Conservation (phyloP, 2,113 vertebrate species). For the Lycocorax pyrrhopterus region DNA sequence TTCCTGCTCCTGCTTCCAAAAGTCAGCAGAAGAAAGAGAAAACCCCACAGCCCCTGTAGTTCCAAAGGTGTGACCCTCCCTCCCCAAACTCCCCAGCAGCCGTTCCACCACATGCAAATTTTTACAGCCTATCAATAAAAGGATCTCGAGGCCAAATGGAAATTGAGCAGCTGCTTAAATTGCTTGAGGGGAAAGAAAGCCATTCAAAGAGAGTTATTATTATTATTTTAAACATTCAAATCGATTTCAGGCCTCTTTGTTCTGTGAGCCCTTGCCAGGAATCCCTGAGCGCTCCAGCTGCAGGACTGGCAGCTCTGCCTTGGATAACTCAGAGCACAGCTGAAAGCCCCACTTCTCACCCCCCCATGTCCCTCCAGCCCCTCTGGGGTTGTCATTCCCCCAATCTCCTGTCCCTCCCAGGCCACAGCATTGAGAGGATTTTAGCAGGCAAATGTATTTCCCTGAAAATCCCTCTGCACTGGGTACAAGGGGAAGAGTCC, state of each 20-base stretch:
- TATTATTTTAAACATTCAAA: constrained; percentile 47
- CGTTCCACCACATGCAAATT: background rate
- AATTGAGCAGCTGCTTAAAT: constrained; percentile 22
- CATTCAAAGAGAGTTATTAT: background rate
- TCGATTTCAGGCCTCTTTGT: constrained; percentile 9
- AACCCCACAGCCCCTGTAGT: background rate
- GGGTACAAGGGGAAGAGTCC: background rate
- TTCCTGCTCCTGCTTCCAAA: background rate
- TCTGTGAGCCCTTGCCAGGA: background rate
- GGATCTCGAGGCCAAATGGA: constrained; percentile 48
- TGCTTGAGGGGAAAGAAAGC: constrained; percentile 16
- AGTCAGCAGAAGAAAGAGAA: background rate
- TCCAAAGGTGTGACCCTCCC: background rate
- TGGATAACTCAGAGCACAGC: background rate
- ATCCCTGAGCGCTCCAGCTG: background rate
- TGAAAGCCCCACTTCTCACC: background rate
- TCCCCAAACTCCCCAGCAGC: background rate
- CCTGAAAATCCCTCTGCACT: background rate
- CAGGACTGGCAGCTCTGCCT: background rate
- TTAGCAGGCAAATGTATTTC: background rate
- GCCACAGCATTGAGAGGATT: background rate
- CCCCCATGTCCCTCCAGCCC: background rate
- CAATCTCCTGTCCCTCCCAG: background rate
- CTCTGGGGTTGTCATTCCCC: background rate
- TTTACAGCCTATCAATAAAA: constrained; percentile 20